These are phyloP conservation scores for Pseudonaja textilis DNA, from an alignment of 2,113 vertebrate species.

Conservation along the genomic window DNA sequence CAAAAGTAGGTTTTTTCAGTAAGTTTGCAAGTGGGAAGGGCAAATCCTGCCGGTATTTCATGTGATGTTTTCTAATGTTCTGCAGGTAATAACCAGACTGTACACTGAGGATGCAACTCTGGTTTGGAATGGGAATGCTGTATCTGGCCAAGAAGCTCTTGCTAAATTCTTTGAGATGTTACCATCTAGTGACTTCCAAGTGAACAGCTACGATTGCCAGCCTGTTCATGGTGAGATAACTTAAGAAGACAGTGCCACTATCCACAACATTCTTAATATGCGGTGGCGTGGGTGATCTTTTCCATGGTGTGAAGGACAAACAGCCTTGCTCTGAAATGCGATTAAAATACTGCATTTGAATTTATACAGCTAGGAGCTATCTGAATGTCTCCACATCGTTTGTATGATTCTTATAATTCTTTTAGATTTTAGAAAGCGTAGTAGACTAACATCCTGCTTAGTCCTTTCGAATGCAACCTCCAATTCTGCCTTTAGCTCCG, in stretches of 20 bases:
- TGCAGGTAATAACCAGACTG: conserved; percentile 84
- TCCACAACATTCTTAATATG: not conserved
- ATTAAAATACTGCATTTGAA: not conserved
- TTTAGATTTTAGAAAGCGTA: not conserved
- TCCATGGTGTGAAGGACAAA: not conserved
- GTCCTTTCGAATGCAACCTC: not conserved
- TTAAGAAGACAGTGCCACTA: not conserved
- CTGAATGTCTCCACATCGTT: not conserved
- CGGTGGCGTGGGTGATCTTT: not conserved
- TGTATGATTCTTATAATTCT: not conserved
- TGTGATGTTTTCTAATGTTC: conserved; percentile 13
- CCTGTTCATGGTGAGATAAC: conserved; percentile 86
- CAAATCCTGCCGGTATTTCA: not conserved
- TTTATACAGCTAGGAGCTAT: not conserved
- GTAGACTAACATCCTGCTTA: not conserved
- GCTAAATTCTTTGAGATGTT: conserved; percentile 93
- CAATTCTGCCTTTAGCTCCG: not conserved
- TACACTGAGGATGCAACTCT: conserved; percentile 93
- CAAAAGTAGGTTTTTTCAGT: too few relatives aligned
- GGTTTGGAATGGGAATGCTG: conserved; percentile 94
- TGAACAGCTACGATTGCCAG: conserved; percentile 91
- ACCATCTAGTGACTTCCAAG: conserved; percentile 93
- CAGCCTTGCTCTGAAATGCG: not conserved
- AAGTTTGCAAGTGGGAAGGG: not conserved
- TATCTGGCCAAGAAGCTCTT: conserved; percentile 89